A percentile compares a stretch with the other conserved stretches of the same genome.
Conservation (phyloP, 2,797 vertebrate genomes). For the Sebastes glaucus region DNA sequence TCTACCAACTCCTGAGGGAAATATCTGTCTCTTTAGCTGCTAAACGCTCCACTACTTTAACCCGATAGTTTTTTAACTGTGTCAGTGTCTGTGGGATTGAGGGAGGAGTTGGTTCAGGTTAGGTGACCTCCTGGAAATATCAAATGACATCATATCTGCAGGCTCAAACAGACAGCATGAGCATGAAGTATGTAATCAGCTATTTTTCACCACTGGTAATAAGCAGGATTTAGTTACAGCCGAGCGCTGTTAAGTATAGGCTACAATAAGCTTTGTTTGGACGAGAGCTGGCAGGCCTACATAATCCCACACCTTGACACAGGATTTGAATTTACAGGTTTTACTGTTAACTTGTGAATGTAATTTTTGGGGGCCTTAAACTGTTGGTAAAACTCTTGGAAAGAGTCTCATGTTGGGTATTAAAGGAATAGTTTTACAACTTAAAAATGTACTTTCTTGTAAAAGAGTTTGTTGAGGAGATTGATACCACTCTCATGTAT, state of each 20-base stretch:
- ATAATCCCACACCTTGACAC: not conserved
- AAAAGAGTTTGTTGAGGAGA: too few species aligned
- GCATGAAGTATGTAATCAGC: not conserved
- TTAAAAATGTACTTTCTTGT: too few species aligned
- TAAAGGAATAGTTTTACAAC: not conserved
- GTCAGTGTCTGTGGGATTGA: not conserved
- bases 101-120: not conserved
- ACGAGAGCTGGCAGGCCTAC: constrained; percentile 14
- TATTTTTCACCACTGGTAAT: constrained; percentile 15
- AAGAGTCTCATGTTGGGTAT: not conserved
- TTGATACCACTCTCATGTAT: not conserved
- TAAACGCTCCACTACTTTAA: not conserved
- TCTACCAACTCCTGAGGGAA: not conserved
- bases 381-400: not conserved
- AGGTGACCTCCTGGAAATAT: constrained; percentile 9
- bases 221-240: constrained; percentile 35
- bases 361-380: not conserved
- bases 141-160: constrained; percentile 14
- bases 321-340: not conserved
- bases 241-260: not conserved
- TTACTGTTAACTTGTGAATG: not conserved
- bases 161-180: constrained; percentile 3
- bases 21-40: too few species aligned
- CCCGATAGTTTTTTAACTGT: not conserved
- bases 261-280: constrained; percentile 28